phyloP scores from a whole-genome alignment of 1,140 invertebrate species.

The Dendrolimus kikuchii region DNA sequence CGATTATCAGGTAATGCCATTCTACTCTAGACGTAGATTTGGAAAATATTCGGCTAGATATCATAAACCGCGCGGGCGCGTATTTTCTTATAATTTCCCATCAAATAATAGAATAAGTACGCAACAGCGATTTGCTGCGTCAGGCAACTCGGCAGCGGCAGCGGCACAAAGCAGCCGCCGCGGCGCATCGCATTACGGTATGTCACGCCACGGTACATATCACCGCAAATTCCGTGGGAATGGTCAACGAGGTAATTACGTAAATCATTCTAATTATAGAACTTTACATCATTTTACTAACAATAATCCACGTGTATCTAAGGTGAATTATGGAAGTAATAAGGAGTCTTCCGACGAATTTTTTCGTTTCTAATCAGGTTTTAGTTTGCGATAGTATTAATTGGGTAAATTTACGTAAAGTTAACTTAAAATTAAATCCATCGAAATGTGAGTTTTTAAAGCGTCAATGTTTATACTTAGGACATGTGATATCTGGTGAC shows the following conservation, averaged over 20 bases:
- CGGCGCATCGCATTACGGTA: neutral
- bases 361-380: slow-evolving; percentile 11
- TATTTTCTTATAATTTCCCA: neutral
- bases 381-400: slow-evolving; percentile 7
- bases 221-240: neutral
- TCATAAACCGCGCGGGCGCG: neutral
- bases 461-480: slow-evolving; percentile 12
- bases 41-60: neutral
- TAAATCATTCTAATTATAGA: too few relatives aligned
- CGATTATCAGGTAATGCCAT: too few relatives aligned
- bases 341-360: neutral
- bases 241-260: neutral
- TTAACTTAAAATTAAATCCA: slow-evolving; percentile 14
- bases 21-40: too few relatives aligned
- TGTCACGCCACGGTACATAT: neutral
- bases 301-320: neutral
- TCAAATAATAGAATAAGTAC: neutral
- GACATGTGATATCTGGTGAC: slow-evolving; percentile 7
- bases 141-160: too few relatives aligned
- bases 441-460: slow-evolving; percentile 11
- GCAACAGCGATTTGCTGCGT: neutral
- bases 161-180: too few relatives aligned
- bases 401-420: slow-evolving; percentile 9
- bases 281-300: too few relatives aligned
- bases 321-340: neutral